A percentile compares a stretch with the other conserved stretches of the same genome.
Evolutionary conservation across 2,797 vertebrate species (phyloP).

Genomic region (Peromyscus nudipes): DNA sequence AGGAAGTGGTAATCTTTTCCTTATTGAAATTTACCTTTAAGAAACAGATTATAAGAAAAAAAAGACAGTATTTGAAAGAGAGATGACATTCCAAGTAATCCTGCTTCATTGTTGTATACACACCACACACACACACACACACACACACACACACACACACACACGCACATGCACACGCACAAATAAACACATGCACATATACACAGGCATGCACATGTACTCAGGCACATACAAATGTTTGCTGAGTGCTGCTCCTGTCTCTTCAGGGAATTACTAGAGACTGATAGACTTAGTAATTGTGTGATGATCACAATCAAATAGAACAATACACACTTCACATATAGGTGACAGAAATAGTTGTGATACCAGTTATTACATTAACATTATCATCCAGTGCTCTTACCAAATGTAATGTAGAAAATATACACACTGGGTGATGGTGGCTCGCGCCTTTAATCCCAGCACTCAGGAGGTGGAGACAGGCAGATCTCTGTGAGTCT

Average conservation of each 20-base stretch:
- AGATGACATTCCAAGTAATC: conserved; percentile 1
- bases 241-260: not conserved
- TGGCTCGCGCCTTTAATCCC: not conserved
- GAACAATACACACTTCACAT: not conserved
- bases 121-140: not conserved
- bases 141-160: not conserved
- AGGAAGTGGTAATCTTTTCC: not conserved
- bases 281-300: conserved; percentile 1
- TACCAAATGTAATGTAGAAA: conserved; percentile 26
- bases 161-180: not conserved
- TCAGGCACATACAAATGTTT: not conserved
- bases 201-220: not conserved
- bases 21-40: conserved; percentile 65
- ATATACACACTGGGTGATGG: not conserved
- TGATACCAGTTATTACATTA: not conserved
- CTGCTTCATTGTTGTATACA: not conserved
- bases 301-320: conserved; percentile 9
- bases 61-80: conserved; percentile 48
- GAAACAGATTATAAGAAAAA: conserved; percentile 34
- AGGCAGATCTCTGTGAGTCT: not conserved
- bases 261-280: conserved; percentile 37
- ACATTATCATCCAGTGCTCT: not conserved
- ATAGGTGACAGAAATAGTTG: not conserved
- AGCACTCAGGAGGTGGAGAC: not conserved
- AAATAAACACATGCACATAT: not conserved